Evolutionary conservation across 2,113 vertebrate genomes (phyloP).

Genomic region (Albula glossodonta): DNA sequence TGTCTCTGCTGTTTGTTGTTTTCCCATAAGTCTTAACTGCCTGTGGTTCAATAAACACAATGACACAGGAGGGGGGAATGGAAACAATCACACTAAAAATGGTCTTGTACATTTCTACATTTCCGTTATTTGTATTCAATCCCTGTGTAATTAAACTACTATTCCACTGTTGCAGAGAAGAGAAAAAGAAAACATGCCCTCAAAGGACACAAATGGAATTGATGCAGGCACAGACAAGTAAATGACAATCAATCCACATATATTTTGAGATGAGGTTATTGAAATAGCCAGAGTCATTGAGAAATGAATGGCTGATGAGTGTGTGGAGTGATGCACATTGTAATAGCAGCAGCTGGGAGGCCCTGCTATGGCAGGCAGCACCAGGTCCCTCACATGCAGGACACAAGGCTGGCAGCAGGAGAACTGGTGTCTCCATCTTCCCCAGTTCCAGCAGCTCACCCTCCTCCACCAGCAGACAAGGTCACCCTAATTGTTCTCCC

Average conservation of each 20-base stretch:
- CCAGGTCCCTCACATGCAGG: neutral
- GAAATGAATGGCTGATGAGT: neutral
- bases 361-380: neutral
- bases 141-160: neutral
- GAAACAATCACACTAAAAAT: neutral
- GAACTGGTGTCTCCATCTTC: neutral
- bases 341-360: neutral
- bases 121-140: neutral
- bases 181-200: neutral
- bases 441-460: conserved; percentile 3
- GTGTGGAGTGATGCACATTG: neutral
- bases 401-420: neutral
- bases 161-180: neutral
- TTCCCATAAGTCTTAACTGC: neutral
- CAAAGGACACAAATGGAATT: neutral
- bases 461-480: conserved; percentile 28
- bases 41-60: neutral
- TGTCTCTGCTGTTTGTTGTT: neutral
- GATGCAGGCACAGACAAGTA: neutral
- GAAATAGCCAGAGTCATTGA: neutral
- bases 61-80: neutral
- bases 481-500: conserved; percentile 40
- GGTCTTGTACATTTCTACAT: neutral
- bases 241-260: neutral
- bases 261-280: neutral